Evolutionary conservation across 2,113 vertebrate genomes (phyloP), one percentile per base, ranked within the genome.

Genomic region (Elaphurus davidianus): DNA sequence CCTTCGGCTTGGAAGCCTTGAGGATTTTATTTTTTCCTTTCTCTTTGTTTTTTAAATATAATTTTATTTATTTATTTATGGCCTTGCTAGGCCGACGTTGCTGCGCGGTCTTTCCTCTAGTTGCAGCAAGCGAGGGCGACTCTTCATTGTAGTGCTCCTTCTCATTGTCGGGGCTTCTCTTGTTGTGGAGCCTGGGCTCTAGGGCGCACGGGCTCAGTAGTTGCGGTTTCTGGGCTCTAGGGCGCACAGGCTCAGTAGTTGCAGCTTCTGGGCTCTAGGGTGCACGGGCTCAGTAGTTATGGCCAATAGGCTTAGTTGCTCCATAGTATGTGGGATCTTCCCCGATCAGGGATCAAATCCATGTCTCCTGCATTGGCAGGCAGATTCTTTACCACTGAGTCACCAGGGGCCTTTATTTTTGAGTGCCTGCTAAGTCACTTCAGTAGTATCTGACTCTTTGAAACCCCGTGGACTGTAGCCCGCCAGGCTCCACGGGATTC

Each of bases 31-130:
- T 71, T 23, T 71, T 71, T 36, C 67, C 67, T 71, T 71, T 36
- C 64, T 71, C n/a, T 71, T 21, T 71, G 23, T 71, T 71, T 71
- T 23, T 71, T 40, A 6, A 71, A 71, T 40, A 11, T 40, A 12
- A 23, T 71, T 36, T 71, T 71, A 23, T 71, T 3, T 36, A 23
- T 40, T 71, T 36, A 36, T 71, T 23, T 40, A 71, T 23, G n/a
- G 67, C n/a, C 23, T 2, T 71, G 67, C 67, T 71, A 12, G 67
- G n/a, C 23, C 67, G 11, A 12, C 17, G 6, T 0, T 23, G 19
- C n/a, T 40, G 19, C 2, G 0, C 1, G 0, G 8, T 71, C n/a
- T 71, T 40, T 23, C 36, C n/a, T 71, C n/a, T 12, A 23, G 19
- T 71, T 40, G 17, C 67, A 23, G 19, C 67, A 23, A 6, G 67